Conservation (phyloP, 2,888 invertebrate species). For the Dolichomitus sp. region DNA sequence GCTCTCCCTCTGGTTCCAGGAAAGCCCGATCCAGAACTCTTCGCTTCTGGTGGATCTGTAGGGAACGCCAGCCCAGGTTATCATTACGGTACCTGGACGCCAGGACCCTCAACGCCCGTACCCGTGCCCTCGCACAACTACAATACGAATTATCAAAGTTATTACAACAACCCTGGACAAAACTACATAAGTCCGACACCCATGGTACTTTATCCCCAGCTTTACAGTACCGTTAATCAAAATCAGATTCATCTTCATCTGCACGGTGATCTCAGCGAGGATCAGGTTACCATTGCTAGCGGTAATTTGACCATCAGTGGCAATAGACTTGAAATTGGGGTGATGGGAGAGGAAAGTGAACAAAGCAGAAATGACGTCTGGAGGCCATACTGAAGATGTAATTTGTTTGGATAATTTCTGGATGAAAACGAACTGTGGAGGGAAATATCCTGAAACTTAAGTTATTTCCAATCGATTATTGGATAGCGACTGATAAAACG, state of each 20-base stretch:
- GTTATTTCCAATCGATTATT: neutral
- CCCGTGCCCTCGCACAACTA: constrained; percentile 89
- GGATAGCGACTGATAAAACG: neutral
- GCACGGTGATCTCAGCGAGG: constrained; percentile 88
- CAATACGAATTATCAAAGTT: constrained; percentile 90
- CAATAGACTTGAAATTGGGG: constrained; percentile 87
- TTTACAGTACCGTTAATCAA: constrained; percentile 95
- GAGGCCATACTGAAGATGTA: constrained; percentile 90
- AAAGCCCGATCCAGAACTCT: constrained; percentile 79
- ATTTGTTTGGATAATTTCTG: neutral
- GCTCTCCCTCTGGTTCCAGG: constrained; percentile 77
- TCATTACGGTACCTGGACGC: constrained; percentile 85
- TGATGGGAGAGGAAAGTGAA: constrained; percentile 87
- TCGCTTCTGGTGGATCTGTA: constrained; percentile 74
- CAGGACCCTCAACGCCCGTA: constrained; percentile 88
- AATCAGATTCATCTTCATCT: constrained; percentile 94
- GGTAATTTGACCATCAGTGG: constrained; percentile 86
- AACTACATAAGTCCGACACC: constrained; percentile 89
- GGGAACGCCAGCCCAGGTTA: constrained; percentile 81
- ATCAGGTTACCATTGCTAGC: constrained; percentile 86
- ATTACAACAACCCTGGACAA: constrained; percentile 89
- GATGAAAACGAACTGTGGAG: constrained; percentile 18
- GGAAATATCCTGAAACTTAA: neutral
- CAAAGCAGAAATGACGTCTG: constrained; percentile 89
- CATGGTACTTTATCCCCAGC: constrained; percentile 92